Evolutionary conservation across 2,797 vertebrate species (phyloP), one percentile per base, ranked within the genome.

Genomic region (Gambusia yucatana): DNA sequence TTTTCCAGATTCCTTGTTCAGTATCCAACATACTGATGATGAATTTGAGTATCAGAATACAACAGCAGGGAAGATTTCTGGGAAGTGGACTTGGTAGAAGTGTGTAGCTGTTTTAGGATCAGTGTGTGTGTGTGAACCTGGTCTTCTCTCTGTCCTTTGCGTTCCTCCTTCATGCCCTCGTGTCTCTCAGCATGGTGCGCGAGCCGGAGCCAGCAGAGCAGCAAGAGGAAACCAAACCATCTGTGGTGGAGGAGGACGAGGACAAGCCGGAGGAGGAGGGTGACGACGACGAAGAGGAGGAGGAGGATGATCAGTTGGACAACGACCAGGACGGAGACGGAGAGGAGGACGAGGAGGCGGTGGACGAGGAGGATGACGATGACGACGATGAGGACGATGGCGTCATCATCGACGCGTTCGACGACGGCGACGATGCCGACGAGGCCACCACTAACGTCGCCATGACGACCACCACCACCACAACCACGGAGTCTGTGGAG

Each of bases 401-500:
- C 30, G 95, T 96, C 72, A 95, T 96, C 0, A 93, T 97, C 0
- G 97, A 97, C 36, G 47, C 79, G 0, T 78, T 91, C 0, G 94
- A 92, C 0, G 96, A 97, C 69, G 96, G 95, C 0, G 96, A 96
- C 20, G 97, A 98, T 85, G 96, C 95, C 0, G 96, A 96, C 20
- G 97, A 98, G 86, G 95, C 96, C 55, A 96, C 96, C 0, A 97
- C 97, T 88, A 97, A 95, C 76, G 94, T 97, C 22, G 98, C 97
- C 84, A 98, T 98, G 94, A 98, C 97, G 0, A 98, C 97, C 7
- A 65, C 61, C 33, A 65, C 61, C 33, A 61, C 94, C 50, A 96
- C 98, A 43, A 99, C 98, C 55, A 99, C 98, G 57, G 98, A 99
- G 86, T 99, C 98, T 0, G 97, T 99, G 75, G 98, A 99, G 91